Evolutionary conservation across 23 tunicate species (phyloP).

Genomic region (Diplosoma virens): DNA sequence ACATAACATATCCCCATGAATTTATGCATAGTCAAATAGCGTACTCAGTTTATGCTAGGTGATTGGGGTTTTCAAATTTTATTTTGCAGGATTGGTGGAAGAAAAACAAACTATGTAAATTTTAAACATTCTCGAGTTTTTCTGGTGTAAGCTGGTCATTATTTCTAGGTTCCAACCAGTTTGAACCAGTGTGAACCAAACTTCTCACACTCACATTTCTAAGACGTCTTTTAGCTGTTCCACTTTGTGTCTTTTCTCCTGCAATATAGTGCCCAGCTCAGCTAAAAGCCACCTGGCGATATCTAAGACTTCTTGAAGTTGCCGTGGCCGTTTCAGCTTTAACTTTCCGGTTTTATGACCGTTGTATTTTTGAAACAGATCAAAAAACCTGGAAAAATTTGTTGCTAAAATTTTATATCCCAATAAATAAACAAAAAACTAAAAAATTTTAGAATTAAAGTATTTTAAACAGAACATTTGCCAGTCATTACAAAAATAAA

Average conservation of each 20-base stretch:
- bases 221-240: constrained; percentile 91
- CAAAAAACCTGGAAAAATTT: constrained; percentile 69
- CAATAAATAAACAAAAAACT: too few species aligned
- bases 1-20: constrained; percentile 31
- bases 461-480: too few species aligned
- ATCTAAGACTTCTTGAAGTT: constrained; percentile 93
- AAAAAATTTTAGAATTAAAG: too few species aligned
- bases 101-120: too few species aligned
- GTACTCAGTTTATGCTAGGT: too few species aligned
- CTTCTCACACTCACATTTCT: constrained; percentile 91
- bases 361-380: constrained; percentile 83
- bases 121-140: too few species aligned
- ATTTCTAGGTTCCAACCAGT: too few species aligned
- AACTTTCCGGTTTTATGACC: constrained; percentile 84
- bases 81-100: too few species aligned
- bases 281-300: constrained; percentile 84
- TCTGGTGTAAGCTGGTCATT: too few species aligned
- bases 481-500: too few species aligned
- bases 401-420: too few species aligned
- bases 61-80: too few species aligned
- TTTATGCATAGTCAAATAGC: constrained; percentile 33
- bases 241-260: constrained; percentile 83
- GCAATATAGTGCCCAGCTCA: constrained; percentile 62
- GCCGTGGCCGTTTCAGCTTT: constrained; percentile 92
- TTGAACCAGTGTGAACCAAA: not conserved